Evolutionary conservation across 2,113 vertebrate genomes (phyloP).

Genomic region (Synodontis membranacea): DNA sequence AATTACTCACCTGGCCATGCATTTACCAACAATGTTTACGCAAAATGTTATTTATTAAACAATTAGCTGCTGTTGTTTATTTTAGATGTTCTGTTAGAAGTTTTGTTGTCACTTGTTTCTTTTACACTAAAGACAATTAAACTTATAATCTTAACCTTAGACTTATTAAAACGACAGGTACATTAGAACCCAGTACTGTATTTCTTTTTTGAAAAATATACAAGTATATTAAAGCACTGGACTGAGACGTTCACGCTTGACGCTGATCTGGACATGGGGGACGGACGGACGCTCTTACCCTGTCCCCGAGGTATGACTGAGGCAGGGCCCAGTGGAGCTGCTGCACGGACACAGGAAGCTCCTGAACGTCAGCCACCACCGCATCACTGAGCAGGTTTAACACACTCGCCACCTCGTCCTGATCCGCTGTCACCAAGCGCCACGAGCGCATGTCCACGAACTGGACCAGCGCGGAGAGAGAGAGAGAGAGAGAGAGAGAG

Average conservation of each 20-base stretch:
- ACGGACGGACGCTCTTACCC: conserved; percentile 70
- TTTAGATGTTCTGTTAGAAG: no score
- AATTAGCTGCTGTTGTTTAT: no score
- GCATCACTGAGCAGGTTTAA: conserved; percentile 85
- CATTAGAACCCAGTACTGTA: no score
- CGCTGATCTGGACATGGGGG: not conserved
- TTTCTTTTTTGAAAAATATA: no score
- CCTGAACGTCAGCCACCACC: conserved; percentile 88
- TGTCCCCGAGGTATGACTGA: conserved; percentile 83
- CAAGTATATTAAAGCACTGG: not conserved
- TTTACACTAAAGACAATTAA: no score
- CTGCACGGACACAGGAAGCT: conserved; percentile 75
- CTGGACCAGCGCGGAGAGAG: conserved; percentile 61
- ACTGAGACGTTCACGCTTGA: not conserved
- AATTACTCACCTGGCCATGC: no score
- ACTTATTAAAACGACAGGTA: no score
- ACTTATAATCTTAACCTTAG: no score
- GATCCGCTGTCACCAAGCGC: conserved; percentile 76
- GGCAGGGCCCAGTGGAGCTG: conserved; percentile 87
- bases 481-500: not conserved
- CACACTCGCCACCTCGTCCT: conserved; percentile 73
- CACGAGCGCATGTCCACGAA: conserved; percentile 87
- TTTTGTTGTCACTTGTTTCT: no score
- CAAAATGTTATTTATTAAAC: no score
- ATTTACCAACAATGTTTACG: no score